These are phyloP conservation scores for Orthosia incerta DNA, from an alignment of 2,888 invertebrate species.

Conservation along the genomic window DNA sequence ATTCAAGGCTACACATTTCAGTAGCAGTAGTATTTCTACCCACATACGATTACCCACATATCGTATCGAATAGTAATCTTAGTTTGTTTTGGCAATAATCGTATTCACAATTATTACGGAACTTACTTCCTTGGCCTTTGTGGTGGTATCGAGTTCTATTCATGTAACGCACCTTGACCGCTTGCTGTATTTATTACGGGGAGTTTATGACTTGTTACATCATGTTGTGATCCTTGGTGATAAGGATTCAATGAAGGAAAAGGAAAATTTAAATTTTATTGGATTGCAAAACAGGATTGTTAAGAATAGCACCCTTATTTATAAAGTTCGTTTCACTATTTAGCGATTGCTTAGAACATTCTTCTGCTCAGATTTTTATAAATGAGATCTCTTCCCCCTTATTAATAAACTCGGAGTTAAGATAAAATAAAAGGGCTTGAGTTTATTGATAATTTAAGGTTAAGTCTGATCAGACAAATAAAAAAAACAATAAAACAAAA, in stretches of 20 bases:
- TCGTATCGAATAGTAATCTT: conserved; percentile 10
- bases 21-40: neutral
- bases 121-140: conserved; percentile 39
- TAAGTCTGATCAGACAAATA: neutral
- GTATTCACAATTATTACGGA: conserved; percentile 31
- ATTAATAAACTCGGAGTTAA: no score
- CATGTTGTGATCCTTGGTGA: conserved; percentile 11
- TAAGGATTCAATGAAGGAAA: neutral
- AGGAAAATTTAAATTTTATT: no score
- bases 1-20: neutral
- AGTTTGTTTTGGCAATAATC: conserved; percentile 20
- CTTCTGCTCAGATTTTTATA: no score
- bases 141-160: conserved; percentile 27
- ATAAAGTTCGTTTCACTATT: no score
- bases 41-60: conserved; percentile 7
- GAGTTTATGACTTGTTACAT: conserved; percentile 14
- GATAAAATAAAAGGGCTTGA: no score
- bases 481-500: neutral
- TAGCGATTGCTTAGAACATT: no score
- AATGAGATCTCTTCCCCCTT: no score
- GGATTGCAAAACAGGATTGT: no score
- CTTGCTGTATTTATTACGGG: conserved; percentile 9
- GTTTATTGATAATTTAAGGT: no score
- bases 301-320: no score
- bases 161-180: conserved; percentile 30